Percentiles rank a stretch among this genome's conserved stretches.
Evolutionary conservation across 2,113 vertebrate genomes (phyloP).

Genomic region (Ochotona curzoniae): DNA sequence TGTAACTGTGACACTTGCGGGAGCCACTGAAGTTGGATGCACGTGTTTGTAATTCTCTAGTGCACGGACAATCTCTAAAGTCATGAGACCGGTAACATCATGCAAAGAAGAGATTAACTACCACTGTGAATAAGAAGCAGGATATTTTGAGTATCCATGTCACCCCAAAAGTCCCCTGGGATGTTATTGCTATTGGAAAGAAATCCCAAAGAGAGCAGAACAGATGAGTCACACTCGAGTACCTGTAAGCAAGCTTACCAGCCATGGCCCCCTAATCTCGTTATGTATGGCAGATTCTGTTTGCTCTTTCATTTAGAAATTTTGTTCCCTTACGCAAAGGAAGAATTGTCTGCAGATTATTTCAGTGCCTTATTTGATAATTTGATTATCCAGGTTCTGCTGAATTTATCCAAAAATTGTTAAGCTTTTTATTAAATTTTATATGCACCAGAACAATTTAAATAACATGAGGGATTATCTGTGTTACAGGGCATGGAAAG

Average conservation of each 20-base stretch:
- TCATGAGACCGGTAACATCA: neutral
- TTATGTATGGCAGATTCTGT: neutral
- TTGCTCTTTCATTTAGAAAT: slow-evolving; percentile 16
- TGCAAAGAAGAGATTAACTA: neutral
- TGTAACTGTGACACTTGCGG: neutral
- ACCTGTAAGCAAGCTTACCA: neutral
- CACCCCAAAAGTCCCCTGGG: neutral
- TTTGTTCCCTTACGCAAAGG: neutral
- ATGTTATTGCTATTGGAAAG: neutral
- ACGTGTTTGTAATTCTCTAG: neutral
- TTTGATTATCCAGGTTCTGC: slow-evolving; percentile 42
- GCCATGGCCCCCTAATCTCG: neutral
- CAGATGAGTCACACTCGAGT: neutral
- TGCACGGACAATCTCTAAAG: neutral
- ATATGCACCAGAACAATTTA: neutral
- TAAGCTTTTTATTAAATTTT: slow-evolving; percentile 46
- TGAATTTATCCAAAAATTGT: slow-evolving; percentile 26
- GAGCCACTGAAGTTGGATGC: neutral
- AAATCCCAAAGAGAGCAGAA: neutral
- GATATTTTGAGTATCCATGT: neutral
- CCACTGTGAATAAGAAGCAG: neutral
- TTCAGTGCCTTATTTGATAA: neutral
- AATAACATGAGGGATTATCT: neutral
- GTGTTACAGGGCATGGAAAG: neutral
- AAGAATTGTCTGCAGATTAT: neutral